phyloP scores from a whole-genome alignment of 2,113 vertebrate genomes.

The Donacobius atricapilla region DNA sequence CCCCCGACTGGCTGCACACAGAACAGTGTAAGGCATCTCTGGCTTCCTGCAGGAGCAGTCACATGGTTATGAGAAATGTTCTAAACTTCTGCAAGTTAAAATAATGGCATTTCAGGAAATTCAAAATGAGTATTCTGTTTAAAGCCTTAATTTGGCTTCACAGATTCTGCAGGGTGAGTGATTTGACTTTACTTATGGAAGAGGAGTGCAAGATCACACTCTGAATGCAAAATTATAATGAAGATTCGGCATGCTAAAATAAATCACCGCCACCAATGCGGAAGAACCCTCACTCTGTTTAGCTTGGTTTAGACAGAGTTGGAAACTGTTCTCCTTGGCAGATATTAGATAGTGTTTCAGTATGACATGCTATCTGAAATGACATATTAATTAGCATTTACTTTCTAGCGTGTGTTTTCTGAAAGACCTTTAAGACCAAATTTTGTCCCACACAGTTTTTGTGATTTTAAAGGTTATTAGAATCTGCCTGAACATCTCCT shows the following conservation, averaged over 20 bases:
- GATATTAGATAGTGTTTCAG: background rate
- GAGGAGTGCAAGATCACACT: background rate
- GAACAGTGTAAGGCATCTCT: background rate
- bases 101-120: background rate
- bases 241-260: background rate
- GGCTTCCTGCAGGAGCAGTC: background rate
- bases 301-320: background rate
- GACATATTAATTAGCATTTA: slow-evolving; percentile 11
- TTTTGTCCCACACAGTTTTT: background rate
- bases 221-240: background rate
- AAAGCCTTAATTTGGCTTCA: background rate
- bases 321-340: background rate
- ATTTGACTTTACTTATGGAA: background rate
- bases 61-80: background rate
- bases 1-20: accelerated
- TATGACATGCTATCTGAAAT: background rate
- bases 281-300: background rate
- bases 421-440: background rate
- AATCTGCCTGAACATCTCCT: background rate
- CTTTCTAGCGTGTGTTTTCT: background rate
- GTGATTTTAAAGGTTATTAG: slow-evolving; percentile 27
- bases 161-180: background rate
- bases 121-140: background rate
- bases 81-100: background rate
- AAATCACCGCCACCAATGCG: background rate